Evolutionary conservation across 2,888 invertebrate species (phyloP).

Genomic region (Lissocephala sabroskyi): DNA sequence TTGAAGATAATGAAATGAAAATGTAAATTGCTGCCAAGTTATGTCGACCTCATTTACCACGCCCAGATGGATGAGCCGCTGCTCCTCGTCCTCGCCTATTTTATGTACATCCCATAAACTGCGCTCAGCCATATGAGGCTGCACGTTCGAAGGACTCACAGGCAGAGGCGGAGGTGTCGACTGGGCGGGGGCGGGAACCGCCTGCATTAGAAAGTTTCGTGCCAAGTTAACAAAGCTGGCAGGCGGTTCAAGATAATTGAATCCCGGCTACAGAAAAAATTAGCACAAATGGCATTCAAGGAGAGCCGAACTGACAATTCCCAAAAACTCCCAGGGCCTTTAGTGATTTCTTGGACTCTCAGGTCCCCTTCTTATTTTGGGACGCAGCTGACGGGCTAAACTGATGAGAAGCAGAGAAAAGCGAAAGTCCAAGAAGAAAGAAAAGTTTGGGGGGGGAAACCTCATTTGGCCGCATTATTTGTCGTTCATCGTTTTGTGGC

Average conservation of each 20-base stretch:
- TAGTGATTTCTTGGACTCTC: no score
- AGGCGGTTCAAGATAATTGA: no score
- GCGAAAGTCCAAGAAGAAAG: slow-evolving; percentile 22
- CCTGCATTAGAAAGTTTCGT: slow-evolving; percentile 44
- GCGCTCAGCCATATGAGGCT: background rate
- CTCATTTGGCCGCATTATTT: slow-evolving; percentile 32
- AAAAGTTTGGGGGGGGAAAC: slow-evolving; percentile 11
- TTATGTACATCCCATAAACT: slow-evolving; percentile 3
- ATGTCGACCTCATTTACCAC: slow-evolving; percentile 26
- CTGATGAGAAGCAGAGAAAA: background rate
- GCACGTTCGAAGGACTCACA: no score
- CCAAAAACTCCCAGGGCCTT: no score
- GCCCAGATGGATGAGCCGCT: no score
- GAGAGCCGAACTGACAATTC: no score
- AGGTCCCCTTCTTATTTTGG: no score
- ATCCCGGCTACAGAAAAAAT: slow-evolving; percentile 17
- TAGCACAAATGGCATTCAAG: slow-evolving; percentile 12
- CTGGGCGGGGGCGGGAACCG: no score
- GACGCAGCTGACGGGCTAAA: background rate
- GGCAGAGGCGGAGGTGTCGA: no score
- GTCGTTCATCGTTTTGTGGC: slow-evolving; percentile 44
- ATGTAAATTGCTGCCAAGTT: slow-evolving; percentile 59
- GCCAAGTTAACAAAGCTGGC: slow-evolving; percentile 5
- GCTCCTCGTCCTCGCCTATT: slow-evolving; percentile 2
- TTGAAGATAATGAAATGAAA: slow-evolving; percentile 55